Evolutionary conservation across 37 sponge, comb jelly and placozoan genomes (phyloP).

Genomic region (Tethya wilhelma): DNA sequence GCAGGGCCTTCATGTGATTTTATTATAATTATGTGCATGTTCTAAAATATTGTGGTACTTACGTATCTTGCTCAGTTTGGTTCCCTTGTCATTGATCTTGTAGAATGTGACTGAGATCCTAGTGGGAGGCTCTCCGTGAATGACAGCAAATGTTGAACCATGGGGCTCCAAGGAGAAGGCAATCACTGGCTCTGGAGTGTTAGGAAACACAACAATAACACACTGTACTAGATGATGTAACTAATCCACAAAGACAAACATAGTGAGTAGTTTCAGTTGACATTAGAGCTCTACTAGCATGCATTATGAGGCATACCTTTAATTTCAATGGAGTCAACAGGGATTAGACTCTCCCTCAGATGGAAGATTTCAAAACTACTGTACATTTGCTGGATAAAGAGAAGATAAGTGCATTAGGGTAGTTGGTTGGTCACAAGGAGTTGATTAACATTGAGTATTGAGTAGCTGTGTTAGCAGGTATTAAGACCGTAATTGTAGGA

Average conservation of each 20-base stretch:
- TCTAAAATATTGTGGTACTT: constrained; percentile 8
- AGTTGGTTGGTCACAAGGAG: background rate
- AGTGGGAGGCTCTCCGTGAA: constrained; percentile 85
- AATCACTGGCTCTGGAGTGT: constrained; percentile 62
- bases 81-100: constrained; percentile 69
- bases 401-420: background rate
- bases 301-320: constrained; percentile 66
- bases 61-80: constrained; percentile 50
- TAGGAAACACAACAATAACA: background rate
- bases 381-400: constrained; percentile 57
- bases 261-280: background rate
- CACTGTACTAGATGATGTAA: background rate
- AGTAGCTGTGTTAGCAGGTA: background rate
- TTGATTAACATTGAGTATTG: background rate
- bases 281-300: too few relatives aligned
- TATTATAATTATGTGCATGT: background rate
- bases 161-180: constrained; percentile 87
- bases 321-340: constrained; percentile 96
- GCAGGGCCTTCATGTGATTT: too few relatives aligned
- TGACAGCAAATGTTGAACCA: constrained; percentile 88
- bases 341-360: constrained; percentile 85
- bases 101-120: constrained; percentile 74
- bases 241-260: background rate
- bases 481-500: background rate
- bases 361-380: constrained; percentile 94